Conservation (phyloP, 1,140 invertebrate genomes). For the Rhagoletis zephyria region DNA sequence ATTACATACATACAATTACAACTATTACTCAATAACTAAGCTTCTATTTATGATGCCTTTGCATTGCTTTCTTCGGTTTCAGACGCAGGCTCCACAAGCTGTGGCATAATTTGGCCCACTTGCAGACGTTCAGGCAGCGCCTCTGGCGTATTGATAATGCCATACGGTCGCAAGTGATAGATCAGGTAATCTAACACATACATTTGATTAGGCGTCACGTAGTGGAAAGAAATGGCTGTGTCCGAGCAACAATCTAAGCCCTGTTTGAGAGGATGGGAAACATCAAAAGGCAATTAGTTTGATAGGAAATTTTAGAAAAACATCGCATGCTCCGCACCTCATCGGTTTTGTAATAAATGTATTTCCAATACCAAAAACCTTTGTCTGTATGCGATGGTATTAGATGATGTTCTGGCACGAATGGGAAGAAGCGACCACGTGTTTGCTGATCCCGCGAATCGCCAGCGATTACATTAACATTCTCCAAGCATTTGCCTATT, state of each 20-base stretch:
- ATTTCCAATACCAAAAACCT: constrained; percentile 95
- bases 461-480: constrained; percentile 87
- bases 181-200: constrained; percentile 96
- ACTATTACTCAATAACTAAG: not conserved
- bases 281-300: too few relatives aligned
- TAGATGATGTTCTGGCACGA: constrained; percentile 92
- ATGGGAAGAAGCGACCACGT: constrained; percentile 93
- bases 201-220: constrained; percentile 93
- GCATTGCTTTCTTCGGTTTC: not conserved
- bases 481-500: constrained; percentile 93
- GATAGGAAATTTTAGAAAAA: not conserved
- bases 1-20: not conserved
- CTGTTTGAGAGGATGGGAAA: constrained; percentile 74
- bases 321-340: constrained; percentile 76
- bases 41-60: not conserved
- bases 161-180: constrained; percentile 94
- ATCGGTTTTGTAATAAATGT: constrained; percentile 91
- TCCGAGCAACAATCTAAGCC: constrained; percentile 96
- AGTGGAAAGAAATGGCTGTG: constrained; percentile 96
- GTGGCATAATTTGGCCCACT: constrained; percentile 65
- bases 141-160: constrained; percentile 72
- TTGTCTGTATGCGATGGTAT: constrained; percentile 85
- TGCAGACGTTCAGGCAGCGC: constrained; percentile 63
- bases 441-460: constrained; percentile 89
- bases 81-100: constrained; percentile 26